Evolutionary conservation across 2,113 vertebrate species (phyloP), one percentile per base, ranked within the genome.

Genomic region (Lates calcarifer): DNA sequence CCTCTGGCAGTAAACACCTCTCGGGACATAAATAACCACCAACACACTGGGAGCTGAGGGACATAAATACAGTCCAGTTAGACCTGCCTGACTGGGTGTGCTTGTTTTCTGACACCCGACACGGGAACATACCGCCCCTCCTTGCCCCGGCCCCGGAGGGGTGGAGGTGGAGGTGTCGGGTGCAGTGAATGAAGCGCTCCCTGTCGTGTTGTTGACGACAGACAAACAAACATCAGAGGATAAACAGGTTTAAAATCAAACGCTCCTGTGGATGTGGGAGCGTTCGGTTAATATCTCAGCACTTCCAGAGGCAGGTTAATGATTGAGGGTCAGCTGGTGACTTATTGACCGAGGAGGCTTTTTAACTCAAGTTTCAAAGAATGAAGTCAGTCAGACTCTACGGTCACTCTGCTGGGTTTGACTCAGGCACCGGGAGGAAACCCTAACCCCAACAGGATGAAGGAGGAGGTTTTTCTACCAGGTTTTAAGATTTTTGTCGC

Each of bases 291-390:
- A 45, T 22, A 13, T 24, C 35, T 68, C 51, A 6, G 49, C 35
- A 63, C 69, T 29, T 58, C 55, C 55, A 39, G 26, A 41, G 60
- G 20, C 6, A 5, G 17, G 86, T 89, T 87, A 89, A 87, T 91
- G 78, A 86, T 82, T 86, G 66, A 47, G 57, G 73, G 45, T 74
- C 78, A 24, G 77, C 60, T 58, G 81, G 79, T 77, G 28, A 84
- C 77, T 80, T 3, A 75, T 82, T 91, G 87, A 87, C 79, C 14
- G 39, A 24, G 70, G 76, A 39, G n/a, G 37, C 58, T 62, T 57
- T 47, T 74, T 45, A 1, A 29, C n/a, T 53, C 1, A 5, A 53
- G 13, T 13, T 7, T n/a, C 63, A 61, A 28, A 70, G 29, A 39
- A 26, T 20, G 18, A 0, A 41, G 9, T 0, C 62, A 3, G 33